phyloP scores from a whole-genome alignment of 92 coral and sea anemone genomes.

The Zoanthus solanderi region DNA sequence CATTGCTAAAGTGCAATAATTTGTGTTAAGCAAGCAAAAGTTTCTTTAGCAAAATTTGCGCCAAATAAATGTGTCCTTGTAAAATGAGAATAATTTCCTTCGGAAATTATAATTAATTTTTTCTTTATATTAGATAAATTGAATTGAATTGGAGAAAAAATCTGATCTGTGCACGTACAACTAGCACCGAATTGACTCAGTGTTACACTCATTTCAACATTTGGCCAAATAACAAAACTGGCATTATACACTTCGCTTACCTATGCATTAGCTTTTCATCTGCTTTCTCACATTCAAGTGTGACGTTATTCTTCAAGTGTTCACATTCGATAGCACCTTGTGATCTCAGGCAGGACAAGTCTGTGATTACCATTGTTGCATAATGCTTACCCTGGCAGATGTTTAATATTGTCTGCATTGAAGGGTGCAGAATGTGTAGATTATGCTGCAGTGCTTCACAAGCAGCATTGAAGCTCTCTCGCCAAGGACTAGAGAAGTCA shows the following conservation, averaged over 20 bases:
- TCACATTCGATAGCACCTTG: conserved; percentile 99
- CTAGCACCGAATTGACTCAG: no score
- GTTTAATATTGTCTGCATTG: conserved; percentile 95
- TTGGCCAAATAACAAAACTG: no score
- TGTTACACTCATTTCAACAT: no score
- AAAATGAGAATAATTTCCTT: no score
- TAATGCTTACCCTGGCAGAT: conserved; percentile 93
- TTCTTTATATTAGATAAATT: no score
- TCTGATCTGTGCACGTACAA: no score
- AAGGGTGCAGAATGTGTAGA: conserved; percentile 91
- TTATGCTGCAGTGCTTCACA: conserved; percentile 78
- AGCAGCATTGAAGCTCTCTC: conserved; percentile 89
- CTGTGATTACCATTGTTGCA: conserved; percentile 92
- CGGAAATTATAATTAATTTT: no score
- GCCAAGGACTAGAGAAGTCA: conserved; percentile 99
- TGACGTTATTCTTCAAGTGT: conserved; percentile 97
- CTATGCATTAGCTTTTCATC: conserved; percentile 99
- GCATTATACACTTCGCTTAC: conserved; percentile 30
- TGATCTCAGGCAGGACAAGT: conserved; percentile 85
- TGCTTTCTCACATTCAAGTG: conserved; percentile 96
- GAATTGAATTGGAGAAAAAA: no score
- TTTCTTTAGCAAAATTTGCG: no score
- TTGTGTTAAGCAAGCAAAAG: no score
- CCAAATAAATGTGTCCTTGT: no score
- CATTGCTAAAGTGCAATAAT: no score